Evolutionary conservation across 2,797 vertebrate species (phyloP), one percentile per base, ranked within the genome.

Genomic region (Acropternis orthonyx): DNA sequence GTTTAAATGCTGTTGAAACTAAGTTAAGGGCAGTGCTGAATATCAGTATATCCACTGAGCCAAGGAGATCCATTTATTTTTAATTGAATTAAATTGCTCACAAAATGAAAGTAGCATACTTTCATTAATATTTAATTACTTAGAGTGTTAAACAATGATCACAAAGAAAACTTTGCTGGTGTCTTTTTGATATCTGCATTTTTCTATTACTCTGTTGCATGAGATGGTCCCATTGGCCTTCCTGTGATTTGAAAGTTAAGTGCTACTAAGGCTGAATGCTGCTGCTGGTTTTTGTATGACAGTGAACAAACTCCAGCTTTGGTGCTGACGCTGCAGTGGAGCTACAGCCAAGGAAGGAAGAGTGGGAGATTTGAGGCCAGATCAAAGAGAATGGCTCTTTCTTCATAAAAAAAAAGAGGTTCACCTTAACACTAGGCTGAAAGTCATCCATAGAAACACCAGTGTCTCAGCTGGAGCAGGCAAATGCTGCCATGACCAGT

Each of bases 51-150:
- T 96, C 97, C 97, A 96, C 96, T 97, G 97, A 98, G 97, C 97
- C 97, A 98, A 94, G 95, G 97, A 98, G 97, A 98, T 97, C 97
- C 97, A 98, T 98, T 98, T 98, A 98, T 98, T 98, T 98, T 98
- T 98, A 98, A 98, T 98, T 98, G 98, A 98, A 98, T 98, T 98
- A 98, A 98, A 98, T 98, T 98, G 98, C 97, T 98, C 97, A 98
- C 98, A 98, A 98, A 98, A 98, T 98, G 97, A 97, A 98, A 97
- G 98, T 96, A 97, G 96, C 97, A 97, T 98, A 98, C 97, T 97
- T 98, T 97, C 98, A 98, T 98, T 98, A 98, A 98, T 98, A 98
- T 98, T 98, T 98, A 97, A 98, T 98, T 98, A 96, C 96, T 97
- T 97, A 95, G 96, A 96, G 95, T 97, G 98, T 98, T 98, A 98